Evolutionary conservation across 2,888 invertebrate species (phyloP).

Genomic region (Drosophila mimica): DNA sequence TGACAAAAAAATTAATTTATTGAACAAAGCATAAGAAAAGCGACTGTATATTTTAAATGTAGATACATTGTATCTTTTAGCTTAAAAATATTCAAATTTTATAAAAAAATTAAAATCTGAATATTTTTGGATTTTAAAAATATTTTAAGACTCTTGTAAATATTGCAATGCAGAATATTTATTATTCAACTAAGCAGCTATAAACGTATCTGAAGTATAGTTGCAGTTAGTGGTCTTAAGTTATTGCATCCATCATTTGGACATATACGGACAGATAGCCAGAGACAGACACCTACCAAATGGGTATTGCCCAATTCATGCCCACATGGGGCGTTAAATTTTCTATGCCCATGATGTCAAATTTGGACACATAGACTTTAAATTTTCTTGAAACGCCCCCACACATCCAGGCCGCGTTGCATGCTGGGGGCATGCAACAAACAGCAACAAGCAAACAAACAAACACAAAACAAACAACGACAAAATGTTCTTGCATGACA

Average conservation of each 20-base stretch:
- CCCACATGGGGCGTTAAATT: constrained; percentile 45
- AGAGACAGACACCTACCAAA: constrained; percentile 11
- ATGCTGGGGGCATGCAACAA: constrained; percentile 10
- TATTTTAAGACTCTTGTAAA: background rate
- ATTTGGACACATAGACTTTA: constrained; percentile 41
- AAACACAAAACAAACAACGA: constrained; percentile 11
- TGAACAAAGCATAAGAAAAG: background rate
- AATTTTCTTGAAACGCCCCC: constrained; percentile 54
- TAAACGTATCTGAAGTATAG: background rate
- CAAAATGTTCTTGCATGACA: constrained; percentile 70
- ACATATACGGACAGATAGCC: background rate
- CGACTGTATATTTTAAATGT: background rate
- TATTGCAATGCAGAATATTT: constrained; percentile 6
- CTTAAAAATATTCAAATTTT: no score
- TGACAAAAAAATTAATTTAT: background rate
- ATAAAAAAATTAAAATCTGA: no score
- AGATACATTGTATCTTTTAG: no score
- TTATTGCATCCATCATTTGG: constrained; percentile 32
- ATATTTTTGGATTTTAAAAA: background rate
- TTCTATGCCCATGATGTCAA: constrained; percentile 50
- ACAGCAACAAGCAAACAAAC: constrained; percentile 10
- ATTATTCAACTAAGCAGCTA: background rate
- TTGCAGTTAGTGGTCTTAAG: background rate
- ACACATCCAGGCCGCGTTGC: constrained; percentile 20
- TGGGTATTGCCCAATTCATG: constrained; percentile 41